Evolutionary conservation across 2,113 vertebrate genomes (phyloP).

Genomic region (Semicossyphus pulcher): DNA sequence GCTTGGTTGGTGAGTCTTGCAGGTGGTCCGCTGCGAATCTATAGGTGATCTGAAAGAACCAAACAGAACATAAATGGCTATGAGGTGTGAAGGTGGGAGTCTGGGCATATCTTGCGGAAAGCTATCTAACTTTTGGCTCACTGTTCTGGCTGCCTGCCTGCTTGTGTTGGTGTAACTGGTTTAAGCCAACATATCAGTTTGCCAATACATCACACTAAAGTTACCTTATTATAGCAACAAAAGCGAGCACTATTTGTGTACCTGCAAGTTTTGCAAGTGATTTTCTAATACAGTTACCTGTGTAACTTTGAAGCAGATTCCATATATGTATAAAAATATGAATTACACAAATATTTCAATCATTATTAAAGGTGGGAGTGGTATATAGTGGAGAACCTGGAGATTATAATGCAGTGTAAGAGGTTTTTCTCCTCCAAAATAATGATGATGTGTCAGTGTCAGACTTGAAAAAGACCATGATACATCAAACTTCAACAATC

Average conservation of each 20-base stretch:
- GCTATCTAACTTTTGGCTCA: constrained; percentile 10
- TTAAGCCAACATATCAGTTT: constrained; percentile 12
- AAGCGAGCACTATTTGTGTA: not conserved
- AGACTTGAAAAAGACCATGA: not conserved
- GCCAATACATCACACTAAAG: constrained; percentile 21
- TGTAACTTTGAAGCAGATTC: not conserved
- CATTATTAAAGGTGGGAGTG: not conserved
- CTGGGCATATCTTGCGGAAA: constrained; percentile 22
- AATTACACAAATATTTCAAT: not conserved
- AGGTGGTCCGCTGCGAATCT: constrained; percentile 43
- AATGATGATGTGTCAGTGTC: not conserved
- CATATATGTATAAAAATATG: not conserved
- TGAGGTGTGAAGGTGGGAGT: constrained; percentile 62
- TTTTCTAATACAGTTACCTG: not conserved
- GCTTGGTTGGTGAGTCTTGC: not conserved
- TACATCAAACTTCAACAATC: not conserved
- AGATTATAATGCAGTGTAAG: not conserved
- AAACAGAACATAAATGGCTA: constrained; percentile 32
- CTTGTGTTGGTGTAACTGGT: constrained; percentile 8
- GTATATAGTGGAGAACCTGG: not conserved
- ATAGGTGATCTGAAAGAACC: constrained; percentile 51
- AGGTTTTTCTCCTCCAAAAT: not conserved
- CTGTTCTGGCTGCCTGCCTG: constrained; percentile 40
- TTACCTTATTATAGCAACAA: constrained; percentile 1
- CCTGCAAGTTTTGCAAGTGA: not conserved